phyloP scores from a whole-genome alignment of 2,797 vertebrate genomes.

The Anolis apletophallus region DNA sequence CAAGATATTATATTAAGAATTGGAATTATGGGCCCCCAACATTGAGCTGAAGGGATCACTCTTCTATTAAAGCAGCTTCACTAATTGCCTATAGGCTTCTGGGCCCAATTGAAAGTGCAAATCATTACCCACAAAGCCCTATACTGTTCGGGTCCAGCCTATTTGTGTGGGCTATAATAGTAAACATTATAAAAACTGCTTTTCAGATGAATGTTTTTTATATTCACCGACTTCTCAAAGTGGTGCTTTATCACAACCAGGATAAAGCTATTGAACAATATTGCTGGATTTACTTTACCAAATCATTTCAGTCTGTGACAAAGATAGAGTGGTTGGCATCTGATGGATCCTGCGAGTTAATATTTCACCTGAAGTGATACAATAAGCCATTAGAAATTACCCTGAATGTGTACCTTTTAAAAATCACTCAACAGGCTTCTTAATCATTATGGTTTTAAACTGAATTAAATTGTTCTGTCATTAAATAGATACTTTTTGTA shows the following conservation, averaged over 20 bases:
- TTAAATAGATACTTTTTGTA: conserved; percentile 61
- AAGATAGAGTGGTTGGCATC: conserved; percentile 63
- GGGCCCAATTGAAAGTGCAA: too few relatives aligned
- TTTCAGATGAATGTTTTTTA: too few relatives aligned
- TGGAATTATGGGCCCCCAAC: too few relatives aligned
- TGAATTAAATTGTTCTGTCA: conserved; percentile 69
- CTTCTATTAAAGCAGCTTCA: too few relatives aligned
- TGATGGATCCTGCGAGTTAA: conserved; percentile 71
- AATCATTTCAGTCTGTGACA: conserved; percentile 63
- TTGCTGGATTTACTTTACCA: conserved; percentile 60
- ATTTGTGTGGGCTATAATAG: too few relatives aligned
- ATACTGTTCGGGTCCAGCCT: too few relatives aligned
- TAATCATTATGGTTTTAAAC: conserved; percentile 74
- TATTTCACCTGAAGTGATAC: conserved; percentile 72
- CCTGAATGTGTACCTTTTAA: conserved; percentile 74
- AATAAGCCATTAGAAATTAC: conserved; percentile 71
- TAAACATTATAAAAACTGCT: too few relatives aligned
- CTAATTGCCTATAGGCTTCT: too few relatives aligned
- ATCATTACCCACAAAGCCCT: too few relatives aligned
- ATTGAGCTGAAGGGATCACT: too few relatives aligned
- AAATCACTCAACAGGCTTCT: conserved; percentile 67
- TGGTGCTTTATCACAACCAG: conserved; percentile 1
- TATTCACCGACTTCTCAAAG: not conserved
- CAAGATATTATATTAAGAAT: too few relatives aligned
- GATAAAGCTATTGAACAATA: conserved; percentile 57